Evolutionary conservation across 2,797 vertebrate species (phyloP).

Genomic region (Propithecus deckenii): DNA sequence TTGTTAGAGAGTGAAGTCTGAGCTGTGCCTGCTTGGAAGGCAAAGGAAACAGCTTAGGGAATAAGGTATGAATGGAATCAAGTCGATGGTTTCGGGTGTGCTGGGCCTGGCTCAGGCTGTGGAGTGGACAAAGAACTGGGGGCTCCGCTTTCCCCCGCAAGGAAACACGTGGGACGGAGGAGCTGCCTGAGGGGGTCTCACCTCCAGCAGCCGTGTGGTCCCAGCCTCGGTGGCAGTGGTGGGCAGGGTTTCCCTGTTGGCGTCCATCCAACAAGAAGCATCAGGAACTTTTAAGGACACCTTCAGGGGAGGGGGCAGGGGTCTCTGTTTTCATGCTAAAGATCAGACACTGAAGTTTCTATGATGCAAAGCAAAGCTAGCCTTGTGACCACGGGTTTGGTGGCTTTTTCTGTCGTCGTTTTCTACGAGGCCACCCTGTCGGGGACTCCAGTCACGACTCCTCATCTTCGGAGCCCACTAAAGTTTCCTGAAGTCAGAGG

Average conservation of each 20-base stretch:
- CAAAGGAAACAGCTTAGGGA: neutral
- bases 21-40: neutral
- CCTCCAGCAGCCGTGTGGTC: neutral
- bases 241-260: neutral
- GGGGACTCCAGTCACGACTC: neutral
- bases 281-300: neutral
- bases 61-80: accelerated
- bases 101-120: accelerated
- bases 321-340: neutral
- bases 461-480: neutral
- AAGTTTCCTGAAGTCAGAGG: neutral
- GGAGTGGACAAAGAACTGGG: no score
- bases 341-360: neutral
- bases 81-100: no score
- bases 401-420: neutral
- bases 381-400: neutral
- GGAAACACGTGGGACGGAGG: neutral
- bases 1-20: neutral
- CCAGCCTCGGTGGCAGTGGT: no score
- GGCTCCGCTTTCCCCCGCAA: accelerated
- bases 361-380: neutral
- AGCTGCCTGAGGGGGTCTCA: neutral
- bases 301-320: neutral
- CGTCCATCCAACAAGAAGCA: neutral
- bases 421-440: accelerated